Evolutionary conservation across 2,797 vertebrate species (phyloP).

Genomic region (Propithecus deckenii): DNA sequence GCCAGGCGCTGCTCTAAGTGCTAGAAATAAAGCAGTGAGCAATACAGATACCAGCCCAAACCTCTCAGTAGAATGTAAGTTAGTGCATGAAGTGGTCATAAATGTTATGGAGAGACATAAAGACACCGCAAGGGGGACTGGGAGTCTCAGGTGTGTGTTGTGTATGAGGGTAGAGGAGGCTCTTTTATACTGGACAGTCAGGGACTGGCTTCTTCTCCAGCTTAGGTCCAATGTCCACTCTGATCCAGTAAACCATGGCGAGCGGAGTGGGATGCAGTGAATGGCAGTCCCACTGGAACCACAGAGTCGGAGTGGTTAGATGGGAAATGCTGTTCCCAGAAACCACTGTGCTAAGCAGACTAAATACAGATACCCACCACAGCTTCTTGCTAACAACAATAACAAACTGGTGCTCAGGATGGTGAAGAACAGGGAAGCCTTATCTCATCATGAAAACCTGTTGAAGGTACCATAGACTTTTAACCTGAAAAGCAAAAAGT

Average conservation of each 20-base stretch:
- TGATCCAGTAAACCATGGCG: background rate
- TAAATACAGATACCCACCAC: background rate
- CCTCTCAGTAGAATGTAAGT: background rate
- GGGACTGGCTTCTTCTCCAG: background rate
- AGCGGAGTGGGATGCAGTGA: background rate
- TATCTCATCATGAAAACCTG: background rate
- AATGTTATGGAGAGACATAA: background rate
- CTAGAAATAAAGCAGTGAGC: background rate
- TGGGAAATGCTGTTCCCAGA: background rate
- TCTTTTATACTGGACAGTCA: background rate
- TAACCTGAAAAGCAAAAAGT: background rate
- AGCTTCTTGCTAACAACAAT: background rate
- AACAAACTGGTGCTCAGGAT: background rate
- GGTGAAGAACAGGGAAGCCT: background rate
- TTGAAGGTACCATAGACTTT: background rate
- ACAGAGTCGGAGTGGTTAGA: background rate
- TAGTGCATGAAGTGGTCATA: background rate
- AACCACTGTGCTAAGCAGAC: background rate
- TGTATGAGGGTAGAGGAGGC: rapidly evolving
- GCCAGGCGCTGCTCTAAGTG: background rate
- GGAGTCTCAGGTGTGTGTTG: background rate
- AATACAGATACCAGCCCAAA: background rate
- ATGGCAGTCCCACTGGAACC: background rate
- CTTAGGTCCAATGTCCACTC: background rate
- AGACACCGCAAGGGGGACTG: background rate